These are phyloP conservation scores for Hydrotaea cyrtoneurina DNA, from an alignment of 2,888 invertebrate genomes.

Conservation along the genomic window DNA sequence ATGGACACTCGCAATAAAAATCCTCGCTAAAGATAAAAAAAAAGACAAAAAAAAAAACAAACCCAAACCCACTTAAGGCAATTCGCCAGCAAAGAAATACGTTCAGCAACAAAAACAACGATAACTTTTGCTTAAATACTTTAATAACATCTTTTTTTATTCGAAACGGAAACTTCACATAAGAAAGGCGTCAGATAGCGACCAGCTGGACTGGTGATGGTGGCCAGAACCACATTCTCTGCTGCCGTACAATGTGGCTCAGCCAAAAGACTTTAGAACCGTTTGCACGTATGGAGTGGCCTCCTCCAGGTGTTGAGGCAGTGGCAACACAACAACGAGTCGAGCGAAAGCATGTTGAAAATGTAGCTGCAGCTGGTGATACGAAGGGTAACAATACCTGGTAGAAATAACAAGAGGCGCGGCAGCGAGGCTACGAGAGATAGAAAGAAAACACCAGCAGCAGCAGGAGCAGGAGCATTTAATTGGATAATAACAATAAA, in stretches of 20 bases:
- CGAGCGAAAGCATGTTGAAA: background rate
- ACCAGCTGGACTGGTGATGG: no score
- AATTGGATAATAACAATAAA: conserved; percentile 65
- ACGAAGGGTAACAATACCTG: background rate
- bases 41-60: no score
- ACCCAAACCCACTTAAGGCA: background rate
- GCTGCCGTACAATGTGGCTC: background rate
- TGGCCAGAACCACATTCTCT: background rate
- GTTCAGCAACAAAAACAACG: background rate
- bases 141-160: conserved; percentile 49
- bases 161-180: conserved; percentile 21
- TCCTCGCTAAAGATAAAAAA: conserved; percentile 47
- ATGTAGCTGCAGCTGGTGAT: background rate
- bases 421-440: background rate
- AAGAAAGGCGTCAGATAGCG: background rate
- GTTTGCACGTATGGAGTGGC: background rate
- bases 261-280: background rate
- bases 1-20: conserved; percentile 57
- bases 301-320: background rate
- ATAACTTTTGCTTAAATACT: conserved; percentile 60
- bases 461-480: no score
- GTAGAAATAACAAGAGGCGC: background rate
- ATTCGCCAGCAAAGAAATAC: background rate
- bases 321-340: background rate
- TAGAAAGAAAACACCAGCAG: conserved; percentile 13